Evolutionary conservation across 2,888 invertebrate genomes (phyloP), one percentile per base, ranked within the genome.

Genomic region (Netelia inedita): DNA sequence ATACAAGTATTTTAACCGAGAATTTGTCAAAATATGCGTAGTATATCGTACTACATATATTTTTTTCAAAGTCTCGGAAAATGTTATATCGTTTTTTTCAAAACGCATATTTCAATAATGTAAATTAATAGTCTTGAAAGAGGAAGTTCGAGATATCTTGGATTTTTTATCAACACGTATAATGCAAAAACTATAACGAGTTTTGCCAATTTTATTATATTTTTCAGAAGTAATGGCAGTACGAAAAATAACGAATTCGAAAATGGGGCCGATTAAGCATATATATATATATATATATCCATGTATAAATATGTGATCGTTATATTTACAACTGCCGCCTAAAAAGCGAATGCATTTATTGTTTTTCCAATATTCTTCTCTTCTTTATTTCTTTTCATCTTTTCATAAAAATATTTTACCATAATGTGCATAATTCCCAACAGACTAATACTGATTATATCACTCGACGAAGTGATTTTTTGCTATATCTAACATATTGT

Each of bases 321-420:
- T 71, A 71, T 83, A 83, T 83, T 83, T 83, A 83, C 83, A 83
- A 75, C 23, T 57, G 46, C 79, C 63, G 61, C 79, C 74, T 83
- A 83, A 43, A 21, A 83, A 83, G 79, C 83, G 75, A 75, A 72
- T 80, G 75, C 79, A 80, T 72, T 61, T 19, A 65, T 14, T 69
- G 66, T 74, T 57, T 73, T 53, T 43, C 14, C 14, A 55, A 50
- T 14, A 71, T 50, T n/a, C 1, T n/a, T 68, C 28, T 57, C 0
- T 69, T 55, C 10, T 59, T 41, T 66, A 21, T 14, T 76, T 59
- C 50, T 35, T 61, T 78, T 43, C n/a, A n/a, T 55, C 19, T 82
- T 75, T 69, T 23, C 53, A 79, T 11, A 83, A 83, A 83, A 83
- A 83, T 79, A 83, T 11, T 59, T 71, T 50, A 43, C 28, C 46